These are phyloP conservation scores for Planiliza haematocheilus DNA, from an alignment of 2,113 vertebrate species.

Conservation along the genomic window DNA sequence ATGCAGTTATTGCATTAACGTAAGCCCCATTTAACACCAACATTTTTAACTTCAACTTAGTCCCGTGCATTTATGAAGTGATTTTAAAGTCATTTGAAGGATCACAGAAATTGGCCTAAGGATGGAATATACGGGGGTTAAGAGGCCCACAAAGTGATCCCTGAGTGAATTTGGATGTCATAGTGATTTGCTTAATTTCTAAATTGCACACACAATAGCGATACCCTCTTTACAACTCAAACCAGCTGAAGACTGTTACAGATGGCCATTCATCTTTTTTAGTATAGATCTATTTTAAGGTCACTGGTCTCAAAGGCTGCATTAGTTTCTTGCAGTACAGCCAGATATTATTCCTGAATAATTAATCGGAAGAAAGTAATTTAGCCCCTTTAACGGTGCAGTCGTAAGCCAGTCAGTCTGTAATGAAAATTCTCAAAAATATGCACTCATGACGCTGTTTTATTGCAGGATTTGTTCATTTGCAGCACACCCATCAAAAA, in stretches of 20 bases:
- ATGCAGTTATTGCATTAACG: conserved; percentile 1
- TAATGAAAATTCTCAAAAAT: neutral
- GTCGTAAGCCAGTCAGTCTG: neutral
- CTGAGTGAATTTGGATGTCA: neutral
- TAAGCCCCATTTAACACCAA: neutral
- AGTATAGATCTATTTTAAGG: neutral
- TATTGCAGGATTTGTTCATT: neutral
- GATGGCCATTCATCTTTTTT: too few species aligned
- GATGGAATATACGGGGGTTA: too few species aligned
- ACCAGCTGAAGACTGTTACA: neutral
- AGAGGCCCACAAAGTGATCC: neutral
- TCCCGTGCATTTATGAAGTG: neutral
- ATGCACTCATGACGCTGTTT: too few species aligned
- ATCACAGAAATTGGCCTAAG: conserved; percentile 1
- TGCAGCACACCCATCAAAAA: neutral
- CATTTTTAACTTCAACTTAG: conserved; percentile 14
- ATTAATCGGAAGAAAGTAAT: neutral
- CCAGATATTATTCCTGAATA: neutral
- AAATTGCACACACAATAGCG: neutral
- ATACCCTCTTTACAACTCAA: neutral
- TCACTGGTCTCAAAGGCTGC: neutral
- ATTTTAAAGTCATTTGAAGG: neutral
- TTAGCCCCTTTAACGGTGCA: neutral
- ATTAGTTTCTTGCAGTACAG: neutral
- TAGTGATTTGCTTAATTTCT: neutral